A percentile compares a stretch with the other conserved stretches of the same genome.
Conservation (phyloP, 2,888 invertebrate species). For the Zele albiditarsus region DNA sequence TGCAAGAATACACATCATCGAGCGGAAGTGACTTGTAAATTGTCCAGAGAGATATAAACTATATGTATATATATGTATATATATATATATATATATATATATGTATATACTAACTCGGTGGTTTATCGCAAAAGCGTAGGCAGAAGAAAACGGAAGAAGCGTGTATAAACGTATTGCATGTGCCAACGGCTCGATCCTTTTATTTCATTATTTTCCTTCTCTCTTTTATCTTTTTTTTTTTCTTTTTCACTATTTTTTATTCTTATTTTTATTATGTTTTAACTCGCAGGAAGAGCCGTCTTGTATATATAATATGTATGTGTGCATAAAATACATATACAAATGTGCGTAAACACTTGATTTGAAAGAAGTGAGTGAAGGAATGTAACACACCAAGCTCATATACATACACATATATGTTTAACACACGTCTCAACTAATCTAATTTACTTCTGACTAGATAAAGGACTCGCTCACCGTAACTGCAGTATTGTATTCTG, state of each 20-base stretch:
- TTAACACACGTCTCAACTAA: constrained; percentile 60
- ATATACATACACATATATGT: constrained; percentile 51
- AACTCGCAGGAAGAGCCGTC: constrained; percentile 60
- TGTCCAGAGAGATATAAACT: constrained; percentile 11
- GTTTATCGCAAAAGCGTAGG: constrained; percentile 49
- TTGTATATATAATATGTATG: constrained; percentile 42
- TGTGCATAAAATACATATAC: constrained; percentile 22
- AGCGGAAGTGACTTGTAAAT: constrained; percentile 28
- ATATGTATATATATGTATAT: constrained; percentile 35
- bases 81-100: neutral
- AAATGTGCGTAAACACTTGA: constrained; percentile 24
- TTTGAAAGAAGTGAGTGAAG: constrained; percentile 34
- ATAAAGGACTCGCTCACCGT: constrained; percentile 64
- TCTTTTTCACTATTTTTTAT: neutral
- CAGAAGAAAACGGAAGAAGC: constrained; percentile 39
- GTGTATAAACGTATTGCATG: constrained; percentile 50
- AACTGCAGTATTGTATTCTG: constrained; percentile 46
- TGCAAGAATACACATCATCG: neutral
- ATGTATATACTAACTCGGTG: constrained; percentile 51
- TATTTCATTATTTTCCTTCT: neutral
- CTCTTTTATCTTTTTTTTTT: neutral
- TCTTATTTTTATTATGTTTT: constrained; percentile 39
- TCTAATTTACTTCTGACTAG: constrained; percentile 63
- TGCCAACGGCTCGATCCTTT: constrained; percentile 55
- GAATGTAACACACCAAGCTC: constrained; percentile 41